Evolutionary conservation across 2,797 vertebrate genomes (phyloP), one percentile per base, ranked within the genome.

Genomic region (Neostethus bicornis): DNA sequence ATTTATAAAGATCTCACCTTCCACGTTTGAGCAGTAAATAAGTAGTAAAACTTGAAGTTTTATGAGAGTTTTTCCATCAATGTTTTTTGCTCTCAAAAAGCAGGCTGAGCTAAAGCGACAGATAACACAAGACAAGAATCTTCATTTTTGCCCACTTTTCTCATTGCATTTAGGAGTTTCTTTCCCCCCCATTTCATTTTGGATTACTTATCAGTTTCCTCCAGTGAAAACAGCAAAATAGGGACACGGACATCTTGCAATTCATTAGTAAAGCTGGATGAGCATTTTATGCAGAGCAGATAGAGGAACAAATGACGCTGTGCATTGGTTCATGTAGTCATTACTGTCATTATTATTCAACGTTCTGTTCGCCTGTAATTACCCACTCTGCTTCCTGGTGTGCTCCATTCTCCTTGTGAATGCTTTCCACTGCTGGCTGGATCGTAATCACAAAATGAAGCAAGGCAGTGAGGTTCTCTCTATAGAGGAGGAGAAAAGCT

Each of bases 311-410:
- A 86, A 82, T 61, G 75, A 47, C 37, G 39, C 49, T 37, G 62
- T 73, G 75, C 62, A 38, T 19, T 55, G 71, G 51, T 64, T 85
- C 74, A 61, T 75, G 70, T 64, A 61, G 69, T 73, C 63, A 73
- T 85, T 78, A 73, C 75, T 73, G 70, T 74, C 73, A 77, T 84
- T 81, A 77, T 79, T 77, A 76, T 83, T 83, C 67, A 67, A 66
- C 81, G 72, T 65, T 79, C 59, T 56, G 61, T 32, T 39, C 14
- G 21, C 57, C 69, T 49, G 70, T 79, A 79, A 83, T 86, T 80
- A 83, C 72, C 64, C 73, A 59, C 70, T 70, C 58, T 2, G 3
- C 54, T 80, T 75, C 35, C 64, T 16, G 24, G 53, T 63, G 51
- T 75, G 50, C n/a, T 28, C 16, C 62, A 50, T 62, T 69, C 72